Conservation (phyloP, 2,797 vertebrate species). For the Centropyge bicolor region DNA sequence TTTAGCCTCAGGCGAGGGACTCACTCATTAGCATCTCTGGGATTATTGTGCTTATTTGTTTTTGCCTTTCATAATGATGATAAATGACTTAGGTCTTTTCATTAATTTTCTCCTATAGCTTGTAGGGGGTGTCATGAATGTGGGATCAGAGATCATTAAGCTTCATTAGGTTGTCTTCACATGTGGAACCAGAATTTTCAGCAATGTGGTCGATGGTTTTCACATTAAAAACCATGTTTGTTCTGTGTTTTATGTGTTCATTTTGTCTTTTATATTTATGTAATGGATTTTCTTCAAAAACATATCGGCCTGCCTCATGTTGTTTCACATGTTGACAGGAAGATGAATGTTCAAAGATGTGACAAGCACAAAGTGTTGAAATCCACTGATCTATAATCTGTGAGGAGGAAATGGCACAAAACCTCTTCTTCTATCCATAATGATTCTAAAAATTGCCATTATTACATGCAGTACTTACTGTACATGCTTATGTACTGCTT, state of each 20-base stretch:
- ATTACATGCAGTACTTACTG: no score
- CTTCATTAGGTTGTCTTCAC: neutral
- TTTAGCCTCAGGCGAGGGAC: slow-evolving; percentile 11
- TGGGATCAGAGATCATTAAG: slow-evolving; percentile 13
- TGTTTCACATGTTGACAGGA: neutral
- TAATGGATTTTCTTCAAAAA: neutral
- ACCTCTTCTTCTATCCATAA: neutral
- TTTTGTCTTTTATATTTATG: neutral
- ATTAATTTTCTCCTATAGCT: neutral
- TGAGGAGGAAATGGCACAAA: neutral
- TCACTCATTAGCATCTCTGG: slow-evolving; percentile 45
- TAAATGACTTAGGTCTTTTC: slow-evolving; percentile 4
- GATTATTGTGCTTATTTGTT: slow-evolving; percentile 45
- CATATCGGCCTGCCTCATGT: no score
- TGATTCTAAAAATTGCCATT: neutral
- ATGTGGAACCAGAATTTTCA: neutral
- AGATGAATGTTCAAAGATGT: neutral
- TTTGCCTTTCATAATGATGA: slow-evolving; percentile 36
- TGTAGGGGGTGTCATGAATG: neutral
- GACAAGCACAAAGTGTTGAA: neutral
- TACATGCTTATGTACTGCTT: neutral
- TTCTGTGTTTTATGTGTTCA: neutral
- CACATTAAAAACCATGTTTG: neutral
- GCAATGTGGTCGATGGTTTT: neutral
- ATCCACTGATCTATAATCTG: neutral